phyloP scores from a whole-genome alignment of 2,113 vertebrate genomes.

The Copsychus sechellarum region DNA sequence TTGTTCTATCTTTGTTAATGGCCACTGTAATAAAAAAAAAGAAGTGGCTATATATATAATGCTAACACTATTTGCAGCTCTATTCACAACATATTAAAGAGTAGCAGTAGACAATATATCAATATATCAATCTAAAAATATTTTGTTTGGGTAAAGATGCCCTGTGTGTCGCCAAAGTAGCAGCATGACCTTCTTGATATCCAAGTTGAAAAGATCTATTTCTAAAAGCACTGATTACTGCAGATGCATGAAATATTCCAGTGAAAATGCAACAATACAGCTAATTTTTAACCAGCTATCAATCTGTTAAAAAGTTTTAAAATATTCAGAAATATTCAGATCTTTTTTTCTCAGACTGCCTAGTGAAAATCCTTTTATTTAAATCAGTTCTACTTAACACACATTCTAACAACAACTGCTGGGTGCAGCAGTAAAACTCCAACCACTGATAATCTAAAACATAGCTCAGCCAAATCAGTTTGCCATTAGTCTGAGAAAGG shows the following conservation, averaged over 20 bases:
- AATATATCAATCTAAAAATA: neutral
- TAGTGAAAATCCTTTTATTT: neutral
- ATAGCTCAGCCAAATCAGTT: neutral
- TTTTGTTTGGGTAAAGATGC: neutral
- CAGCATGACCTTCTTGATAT: neutral
- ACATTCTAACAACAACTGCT: neutral
- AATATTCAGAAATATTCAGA: neutral
- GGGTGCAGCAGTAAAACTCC: neutral
- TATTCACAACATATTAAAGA: neutral
- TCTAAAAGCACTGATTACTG: neutral
- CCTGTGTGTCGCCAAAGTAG: neutral
- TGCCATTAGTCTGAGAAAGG: neutral
- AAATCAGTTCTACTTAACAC: slow-evolving; percentile 8
- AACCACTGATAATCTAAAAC: neutral
- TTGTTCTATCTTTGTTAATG: neutral
- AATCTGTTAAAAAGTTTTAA: neutral
- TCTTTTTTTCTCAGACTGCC: neutral
- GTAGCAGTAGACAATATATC: neutral
- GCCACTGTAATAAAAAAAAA: neutral
- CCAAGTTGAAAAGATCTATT: neutral
- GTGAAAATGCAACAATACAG: neutral
- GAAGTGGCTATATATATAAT: neutral
- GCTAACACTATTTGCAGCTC: neutral
- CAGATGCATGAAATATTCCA: neutral
- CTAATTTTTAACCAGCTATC: neutral